These are phyloP conservation scores for Galerucella nymphaeae DNA, from an alignment of 2,888 invertebrate species.

Conservation along the genomic window DNA sequence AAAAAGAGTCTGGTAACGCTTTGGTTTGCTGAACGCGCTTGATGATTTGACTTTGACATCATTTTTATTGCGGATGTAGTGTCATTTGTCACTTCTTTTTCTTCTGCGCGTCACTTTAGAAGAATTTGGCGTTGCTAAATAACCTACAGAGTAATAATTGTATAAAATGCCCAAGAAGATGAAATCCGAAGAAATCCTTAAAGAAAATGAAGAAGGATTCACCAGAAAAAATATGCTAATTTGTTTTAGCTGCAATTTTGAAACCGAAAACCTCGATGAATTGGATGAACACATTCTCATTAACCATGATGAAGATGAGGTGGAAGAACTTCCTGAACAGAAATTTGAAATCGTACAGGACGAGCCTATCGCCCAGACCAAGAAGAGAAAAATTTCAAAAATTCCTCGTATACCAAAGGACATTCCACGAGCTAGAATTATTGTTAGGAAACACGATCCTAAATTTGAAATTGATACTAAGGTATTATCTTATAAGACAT, in stretches of 20 bases:
- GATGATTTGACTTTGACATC: not conserved
- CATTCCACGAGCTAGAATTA: conserved; percentile 18
- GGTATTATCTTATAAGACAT: not conserved
- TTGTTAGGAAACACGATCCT: conserved; percentile 20
- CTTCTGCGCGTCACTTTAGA: conserved; percentile 28
- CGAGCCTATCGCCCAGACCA: not conserved
- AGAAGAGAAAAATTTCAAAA: not conserved
- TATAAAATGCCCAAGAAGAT: conserved; percentile 17
- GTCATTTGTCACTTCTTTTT: conserved; percentile 22
- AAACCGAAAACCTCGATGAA: conserved; percentile 45
- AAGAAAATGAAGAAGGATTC: conserved; percentile 25
- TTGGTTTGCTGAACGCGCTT: not conserved
- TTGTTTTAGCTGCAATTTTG: conserved; percentile 46
- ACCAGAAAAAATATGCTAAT: conserved; percentile 33
- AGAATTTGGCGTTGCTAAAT: conserved; percentile 24
- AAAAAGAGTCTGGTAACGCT: not conserved
- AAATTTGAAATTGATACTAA: conserved; percentile 6
- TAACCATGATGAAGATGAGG: conserved; percentile 41
- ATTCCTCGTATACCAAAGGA: not conserved
- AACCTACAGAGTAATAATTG: conserved; percentile 26
- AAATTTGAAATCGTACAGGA: conserved; percentile 30
- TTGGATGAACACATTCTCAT: conserved; percentile 47
- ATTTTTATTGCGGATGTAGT: conserved; percentile 4
- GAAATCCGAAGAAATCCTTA: conserved; percentile 13
- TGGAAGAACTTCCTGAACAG: conserved; percentile 24